These are phyloP conservation scores for Stomatorhinus ivindoensis DNA, from an alignment of 2,113 vertebrate species.

Conservation along the genomic window DNA sequence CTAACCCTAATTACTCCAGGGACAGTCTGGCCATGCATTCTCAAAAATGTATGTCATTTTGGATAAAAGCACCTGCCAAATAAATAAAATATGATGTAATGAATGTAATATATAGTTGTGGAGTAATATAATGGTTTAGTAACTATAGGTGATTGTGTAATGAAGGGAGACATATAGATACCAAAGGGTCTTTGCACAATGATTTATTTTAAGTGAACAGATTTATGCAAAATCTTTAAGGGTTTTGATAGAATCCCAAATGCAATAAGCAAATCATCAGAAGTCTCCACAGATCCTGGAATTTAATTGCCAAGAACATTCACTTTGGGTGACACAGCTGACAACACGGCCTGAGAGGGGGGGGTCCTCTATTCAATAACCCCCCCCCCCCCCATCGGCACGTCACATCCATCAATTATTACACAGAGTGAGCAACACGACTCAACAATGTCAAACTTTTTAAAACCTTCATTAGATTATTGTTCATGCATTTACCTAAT, in stretches of 20 bases:
- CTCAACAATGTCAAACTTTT: background rate
- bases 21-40: background rate
- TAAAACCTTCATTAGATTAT: background rate
- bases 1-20: background rate
- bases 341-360: too few species aligned
- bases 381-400: too few species aligned
- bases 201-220: background rate
- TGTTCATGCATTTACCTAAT: constrained; percentile 2
- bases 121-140: background rate
- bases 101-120: background rate
- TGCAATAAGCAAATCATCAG: background rate
- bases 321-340: background rate
- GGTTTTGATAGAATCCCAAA: background rate
- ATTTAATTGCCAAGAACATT: background rate
- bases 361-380: background rate
- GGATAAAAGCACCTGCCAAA: background rate
- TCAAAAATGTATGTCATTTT: background rate
- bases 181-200: background rate
- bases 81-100: background rate
- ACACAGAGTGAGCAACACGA: background rate
- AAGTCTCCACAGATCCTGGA: background rate
- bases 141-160: background rate
- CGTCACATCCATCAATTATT: background rate
- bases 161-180: background rate
- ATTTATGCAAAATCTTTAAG: background rate